phyloP scores from a whole-genome alignment of 1,140 invertebrate genomes.

The Globodera ellingtonae region DNA sequence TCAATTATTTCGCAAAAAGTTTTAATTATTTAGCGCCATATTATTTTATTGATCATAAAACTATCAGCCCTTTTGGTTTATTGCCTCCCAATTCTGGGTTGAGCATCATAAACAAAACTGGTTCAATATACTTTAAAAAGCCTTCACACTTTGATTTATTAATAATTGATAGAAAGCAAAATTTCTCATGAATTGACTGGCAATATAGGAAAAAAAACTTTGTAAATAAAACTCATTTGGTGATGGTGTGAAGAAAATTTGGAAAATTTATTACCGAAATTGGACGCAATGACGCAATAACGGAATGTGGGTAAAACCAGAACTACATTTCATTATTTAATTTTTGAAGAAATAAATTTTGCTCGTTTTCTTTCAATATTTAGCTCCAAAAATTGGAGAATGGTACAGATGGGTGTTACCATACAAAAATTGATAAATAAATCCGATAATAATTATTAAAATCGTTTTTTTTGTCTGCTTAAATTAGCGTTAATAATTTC shows the following conservation, averaged over 20 bases:
- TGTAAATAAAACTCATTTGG: background rate
- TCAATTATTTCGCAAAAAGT: no score
- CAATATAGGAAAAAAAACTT: background rate
- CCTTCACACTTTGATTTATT: background rate
- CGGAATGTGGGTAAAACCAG: background rate
- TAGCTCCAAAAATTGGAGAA: no score
- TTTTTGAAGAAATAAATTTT: background rate
- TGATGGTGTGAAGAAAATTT: background rate
- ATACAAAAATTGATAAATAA: background rate
- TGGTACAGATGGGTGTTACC: no score
- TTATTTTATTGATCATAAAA: no score
- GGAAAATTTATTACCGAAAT: background rate
- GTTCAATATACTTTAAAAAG: background rate
- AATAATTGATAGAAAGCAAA: background rate
- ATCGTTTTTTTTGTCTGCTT: no score
- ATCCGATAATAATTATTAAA: background rate
- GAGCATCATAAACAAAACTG: background rate
- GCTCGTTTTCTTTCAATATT: no score
- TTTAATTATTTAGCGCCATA: no score
- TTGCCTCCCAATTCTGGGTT: no score
- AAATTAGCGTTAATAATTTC: background rate
- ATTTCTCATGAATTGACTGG: background rate
- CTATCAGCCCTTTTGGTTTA: no score
- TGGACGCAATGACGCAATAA: background rate
- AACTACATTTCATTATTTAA: background rate